Percentiles rank a stretch among this genome's conserved stretches.
Evolutionary conservation across 1,140 invertebrate genomes (phyloP).

Genomic region (Carcinoscorpius rotundicauda): DNA sequence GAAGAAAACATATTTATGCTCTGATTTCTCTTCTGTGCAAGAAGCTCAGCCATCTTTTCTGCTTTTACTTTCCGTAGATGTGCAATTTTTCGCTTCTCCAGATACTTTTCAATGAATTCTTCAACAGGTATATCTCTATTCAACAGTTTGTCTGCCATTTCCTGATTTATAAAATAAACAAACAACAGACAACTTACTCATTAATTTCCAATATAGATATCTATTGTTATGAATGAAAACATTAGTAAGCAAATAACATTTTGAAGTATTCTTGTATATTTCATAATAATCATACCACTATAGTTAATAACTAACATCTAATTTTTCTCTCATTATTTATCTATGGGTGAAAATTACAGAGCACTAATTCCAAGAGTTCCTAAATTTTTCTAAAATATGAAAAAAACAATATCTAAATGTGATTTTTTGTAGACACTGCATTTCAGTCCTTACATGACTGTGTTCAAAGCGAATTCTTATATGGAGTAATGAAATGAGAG

Average conservation of each 20-base stretch:
- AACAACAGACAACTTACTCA: neutral
- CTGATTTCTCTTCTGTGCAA: constrained; percentile 29
- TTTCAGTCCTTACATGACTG: too few species aligned
- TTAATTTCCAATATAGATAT: neutral
- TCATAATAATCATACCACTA: too few species aligned
- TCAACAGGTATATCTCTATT: constrained; percentile 57
- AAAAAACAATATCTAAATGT: too few species aligned
- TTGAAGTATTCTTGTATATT: too few species aligned
- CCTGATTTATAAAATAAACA: constrained; percentile 6
- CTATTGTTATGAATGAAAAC: neutral
- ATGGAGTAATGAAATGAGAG: too few species aligned
- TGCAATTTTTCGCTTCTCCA: constrained; percentile 55
- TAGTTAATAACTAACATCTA: too few species aligned
- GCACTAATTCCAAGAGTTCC: too few species aligned
- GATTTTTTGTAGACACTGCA: too few species aligned
- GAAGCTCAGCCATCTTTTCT: constrained; percentile 70
- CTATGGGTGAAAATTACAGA: too few species aligned
- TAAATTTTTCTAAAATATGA: too few species aligned
- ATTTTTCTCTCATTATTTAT: too few species aligned
- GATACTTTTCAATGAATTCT: constrained; percentile 62
- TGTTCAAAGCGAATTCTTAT: too few species aligned
- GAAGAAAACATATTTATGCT: neutral
- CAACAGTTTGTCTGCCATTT: constrained; percentile 59
- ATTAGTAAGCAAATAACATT: neutral
- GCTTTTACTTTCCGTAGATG: constrained; percentile 68